Conservation (phyloP, 2,113 vertebrate genomes). For the Athene cunicularia region DNA sequence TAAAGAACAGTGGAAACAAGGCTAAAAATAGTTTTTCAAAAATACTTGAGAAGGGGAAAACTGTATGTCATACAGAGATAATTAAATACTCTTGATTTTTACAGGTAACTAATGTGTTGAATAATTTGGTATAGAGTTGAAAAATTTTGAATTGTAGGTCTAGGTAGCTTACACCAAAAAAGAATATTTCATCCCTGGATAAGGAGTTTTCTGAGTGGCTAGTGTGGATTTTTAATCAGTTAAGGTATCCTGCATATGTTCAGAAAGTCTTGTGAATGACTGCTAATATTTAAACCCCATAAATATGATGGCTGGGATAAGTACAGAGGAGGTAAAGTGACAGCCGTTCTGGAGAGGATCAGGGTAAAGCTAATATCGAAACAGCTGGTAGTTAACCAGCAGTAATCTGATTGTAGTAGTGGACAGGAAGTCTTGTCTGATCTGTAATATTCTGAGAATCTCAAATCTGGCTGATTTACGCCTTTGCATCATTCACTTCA, state of each 20-base stretch:
- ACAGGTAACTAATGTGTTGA: neutral
- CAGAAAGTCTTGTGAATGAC: neutral
- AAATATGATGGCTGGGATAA: neutral
- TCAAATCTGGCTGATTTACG: neutral
- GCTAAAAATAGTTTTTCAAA: neutral
- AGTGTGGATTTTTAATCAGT: neutral
- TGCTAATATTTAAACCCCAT: neutral
- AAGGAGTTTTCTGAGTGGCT: neutral
- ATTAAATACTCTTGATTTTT: neutral
- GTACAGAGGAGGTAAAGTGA: neutral
- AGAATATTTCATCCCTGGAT: neutral
- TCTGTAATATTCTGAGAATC: neutral
- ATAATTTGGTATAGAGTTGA: neutral
- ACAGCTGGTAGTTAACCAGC: neutral
- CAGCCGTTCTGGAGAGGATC: neutral
- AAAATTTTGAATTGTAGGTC: neutral
- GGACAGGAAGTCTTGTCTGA: neutral
- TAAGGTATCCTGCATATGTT: neutral
- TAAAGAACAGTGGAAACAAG: neutral
- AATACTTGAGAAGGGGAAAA: neutral
- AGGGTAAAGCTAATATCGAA: neutral
- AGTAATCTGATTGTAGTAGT: neutral
- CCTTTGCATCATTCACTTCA: neutral
- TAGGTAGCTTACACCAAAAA: neutral
- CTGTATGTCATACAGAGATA: neutral